phyloP scores from a whole-genome alignment of 2,888 invertebrate genomes.

The Acrobasis repandana region DNA sequence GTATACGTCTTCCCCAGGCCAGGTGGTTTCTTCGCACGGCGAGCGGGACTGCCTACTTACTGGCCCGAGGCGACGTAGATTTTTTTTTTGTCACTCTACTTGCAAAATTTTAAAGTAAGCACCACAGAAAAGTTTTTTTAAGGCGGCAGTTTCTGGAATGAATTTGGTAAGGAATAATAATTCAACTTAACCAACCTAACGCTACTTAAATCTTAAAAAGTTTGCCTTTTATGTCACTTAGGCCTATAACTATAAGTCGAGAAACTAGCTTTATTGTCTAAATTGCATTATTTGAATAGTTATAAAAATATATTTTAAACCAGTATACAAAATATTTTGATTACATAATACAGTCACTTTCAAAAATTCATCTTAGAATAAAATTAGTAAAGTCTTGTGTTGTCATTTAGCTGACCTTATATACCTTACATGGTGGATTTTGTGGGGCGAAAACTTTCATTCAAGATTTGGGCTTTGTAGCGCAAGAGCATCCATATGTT shows the following conservation, averaged over 20 bases:
- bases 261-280: conserved; percentile 27
- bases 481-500: conserved; percentile 30
- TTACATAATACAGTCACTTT: not conserved
- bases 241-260: conserved; percentile 10
- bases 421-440: not conserved
- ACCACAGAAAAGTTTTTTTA: conserved; percentile 27
- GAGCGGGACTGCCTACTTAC: too few species aligned
- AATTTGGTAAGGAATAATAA: conserved; percentile 14
- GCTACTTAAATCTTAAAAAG: not conserved
- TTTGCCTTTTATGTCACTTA: conserved; percentile 12
- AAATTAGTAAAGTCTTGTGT: not conserved
- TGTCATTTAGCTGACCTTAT: not conserved
- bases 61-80: too few species aligned
- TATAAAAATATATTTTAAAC: conserved; percentile 11
- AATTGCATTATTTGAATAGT: conserved; percentile 25
- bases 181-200: conserved; percentile 7
- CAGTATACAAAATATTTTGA: conserved; percentile 1
- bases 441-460: conserved; percentile 27
- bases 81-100: not conserved
- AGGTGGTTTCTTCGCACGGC: too few species aligned
- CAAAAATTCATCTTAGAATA: conserved; percentile 3
- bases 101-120: conserved; percentile 27
- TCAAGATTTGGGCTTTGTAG: conserved; percentile 42
- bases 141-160: conserved; percentile 29
- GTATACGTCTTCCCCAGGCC: too few species aligned